phyloP scores from a whole-genome alignment of 2,113 vertebrate genomes.

The Bos javanicus region DNA sequence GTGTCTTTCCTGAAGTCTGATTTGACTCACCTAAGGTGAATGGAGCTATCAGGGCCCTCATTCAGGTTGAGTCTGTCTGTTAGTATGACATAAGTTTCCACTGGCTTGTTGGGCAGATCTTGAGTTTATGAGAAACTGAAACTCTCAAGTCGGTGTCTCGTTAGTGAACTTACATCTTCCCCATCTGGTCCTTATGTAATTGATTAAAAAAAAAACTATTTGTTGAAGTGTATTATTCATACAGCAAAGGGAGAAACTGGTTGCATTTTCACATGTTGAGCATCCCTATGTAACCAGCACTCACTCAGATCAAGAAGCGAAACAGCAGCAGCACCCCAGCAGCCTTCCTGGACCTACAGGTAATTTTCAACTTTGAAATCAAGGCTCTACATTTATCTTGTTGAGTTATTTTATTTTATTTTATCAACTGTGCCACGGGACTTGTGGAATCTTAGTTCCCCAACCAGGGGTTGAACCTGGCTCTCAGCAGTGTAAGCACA shows the following conservation, averaged over 20 bases:
- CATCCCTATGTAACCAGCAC: too few relatives aligned
- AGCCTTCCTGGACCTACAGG: not conserved
- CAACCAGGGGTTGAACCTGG: not conserved
- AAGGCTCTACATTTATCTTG: conserved; percentile 29
- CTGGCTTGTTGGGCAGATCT: not conserved
- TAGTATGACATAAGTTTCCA: not conserved
- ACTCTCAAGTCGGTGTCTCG: not conserved
- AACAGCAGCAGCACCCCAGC: not conserved
- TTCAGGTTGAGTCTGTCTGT: not conserved
- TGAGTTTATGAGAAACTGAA: not conserved
- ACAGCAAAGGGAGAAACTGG: not conserved
- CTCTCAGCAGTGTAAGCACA: not conserved
- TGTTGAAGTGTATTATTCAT: not conserved
- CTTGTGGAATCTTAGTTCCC: not conserved
- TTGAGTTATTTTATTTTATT: not conserved
- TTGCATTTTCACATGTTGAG: not conserved
- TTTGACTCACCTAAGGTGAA: not conserved
- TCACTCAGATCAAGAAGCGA: not conserved
- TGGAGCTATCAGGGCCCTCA: not conserved
- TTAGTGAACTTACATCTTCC: not conserved
- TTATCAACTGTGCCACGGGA: accelerated
- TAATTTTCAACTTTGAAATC: conserved; percentile 13
- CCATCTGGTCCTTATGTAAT: not conserved
- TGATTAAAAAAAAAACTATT: not conserved
- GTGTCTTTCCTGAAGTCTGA: not conserved